These are phyloP conservation scores for Stegana nigrithorax DNA, from an alignment of 2,888 invertebrate genomes.

Conservation along the genomic window DNA sequence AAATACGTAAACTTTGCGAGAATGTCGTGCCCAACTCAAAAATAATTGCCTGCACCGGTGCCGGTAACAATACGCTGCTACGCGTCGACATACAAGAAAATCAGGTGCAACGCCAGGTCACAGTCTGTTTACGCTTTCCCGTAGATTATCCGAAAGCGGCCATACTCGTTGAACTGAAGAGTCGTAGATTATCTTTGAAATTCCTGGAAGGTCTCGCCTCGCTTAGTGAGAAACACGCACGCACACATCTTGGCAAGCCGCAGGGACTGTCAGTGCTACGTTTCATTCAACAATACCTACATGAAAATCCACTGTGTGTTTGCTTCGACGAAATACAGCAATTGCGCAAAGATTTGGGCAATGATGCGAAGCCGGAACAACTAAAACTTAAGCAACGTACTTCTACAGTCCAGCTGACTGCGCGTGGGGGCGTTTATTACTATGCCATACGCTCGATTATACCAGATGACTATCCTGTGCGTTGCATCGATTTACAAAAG, in stretches of 20 bases:
- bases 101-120: slow-evolving; percentile 71
- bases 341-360: slow-evolving; percentile 71
- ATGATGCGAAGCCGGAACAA: slow-evolving; percentile 69
- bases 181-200: slow-evolving; percentile 76
- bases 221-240: slow-evolving; percentile 73
- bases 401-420: slow-evolving; percentile 72
- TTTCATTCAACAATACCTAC: slow-evolving; percentile 74
- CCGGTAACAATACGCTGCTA: slow-evolving; percentile 75
- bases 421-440: slow-evolving; percentile 73
- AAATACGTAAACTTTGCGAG: slow-evolving; percentile 75
- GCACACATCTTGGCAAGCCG: slow-evolving; percentile 72
- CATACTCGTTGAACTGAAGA: slow-evolving; percentile 77
- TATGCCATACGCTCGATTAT: slow-evolving; percentile 73
- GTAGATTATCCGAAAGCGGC: slow-evolving; percentile 72
- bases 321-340: slow-evolving; percentile 78
- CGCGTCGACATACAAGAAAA: slow-evolving; percentile 76
- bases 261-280: slow-evolving; percentile 73
- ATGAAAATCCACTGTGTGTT: slow-evolving; percentile 78
- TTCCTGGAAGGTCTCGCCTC: slow-evolving; percentile 72
- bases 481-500: slow-evolving; percentile 69
- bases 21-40: slow-evolving; percentile 73
- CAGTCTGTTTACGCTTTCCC: slow-evolving; percentile 77
- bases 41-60: slow-evolving; percentile 75
- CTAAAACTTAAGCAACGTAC: slow-evolving; percentile 77
- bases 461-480: slow-evolving; percentile 75